Evolutionary conservation across 1,140 invertebrate species (phyloP).

Genomic region (Acromyrmex charruanus): DNA sequence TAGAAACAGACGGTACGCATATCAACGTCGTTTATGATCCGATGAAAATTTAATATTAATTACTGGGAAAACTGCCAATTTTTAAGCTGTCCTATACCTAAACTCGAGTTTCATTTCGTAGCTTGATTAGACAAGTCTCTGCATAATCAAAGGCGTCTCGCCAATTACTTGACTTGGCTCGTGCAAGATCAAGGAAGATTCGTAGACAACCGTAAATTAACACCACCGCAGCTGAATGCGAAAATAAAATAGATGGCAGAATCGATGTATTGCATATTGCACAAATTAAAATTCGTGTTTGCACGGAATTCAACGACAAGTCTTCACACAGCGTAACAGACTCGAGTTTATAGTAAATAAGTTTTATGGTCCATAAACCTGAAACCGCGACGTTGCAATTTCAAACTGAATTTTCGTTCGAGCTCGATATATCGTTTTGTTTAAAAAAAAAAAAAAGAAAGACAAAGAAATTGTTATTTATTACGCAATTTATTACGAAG

Average conservation of each 20-base stretch:
- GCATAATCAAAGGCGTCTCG: conserved; percentile 25
- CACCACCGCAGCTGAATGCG: conserved; percentile 26
- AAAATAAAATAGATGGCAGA: conserved; percentile 32
- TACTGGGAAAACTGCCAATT: neutral
- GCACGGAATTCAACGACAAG: neutral
- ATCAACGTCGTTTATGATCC: neutral
- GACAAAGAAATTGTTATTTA: no score
- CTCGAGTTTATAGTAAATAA: neutral
- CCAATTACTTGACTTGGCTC: conserved; percentile 57
- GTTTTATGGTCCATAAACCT: neutral
- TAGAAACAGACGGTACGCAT: neutral
- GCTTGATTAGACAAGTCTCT: conserved; percentile 9
- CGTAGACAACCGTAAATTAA: conserved; percentile 57
- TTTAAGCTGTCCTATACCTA: neutral
- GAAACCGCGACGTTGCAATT: neutral
- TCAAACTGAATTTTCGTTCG: neutral
- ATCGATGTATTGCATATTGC: neutral
- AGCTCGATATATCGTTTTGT: neutral
- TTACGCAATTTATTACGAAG: neutral
- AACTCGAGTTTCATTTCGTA: no score
- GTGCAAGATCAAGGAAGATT: neutral
- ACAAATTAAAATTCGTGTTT: conserved; percentile 33
- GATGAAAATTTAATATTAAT: neutral
- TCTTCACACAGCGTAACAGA: neutral
- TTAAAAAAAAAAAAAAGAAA: conserved; percentile 1